Conservation (phyloP, 2,888 invertebrate species). For the Catocala sponsa region DNA sequence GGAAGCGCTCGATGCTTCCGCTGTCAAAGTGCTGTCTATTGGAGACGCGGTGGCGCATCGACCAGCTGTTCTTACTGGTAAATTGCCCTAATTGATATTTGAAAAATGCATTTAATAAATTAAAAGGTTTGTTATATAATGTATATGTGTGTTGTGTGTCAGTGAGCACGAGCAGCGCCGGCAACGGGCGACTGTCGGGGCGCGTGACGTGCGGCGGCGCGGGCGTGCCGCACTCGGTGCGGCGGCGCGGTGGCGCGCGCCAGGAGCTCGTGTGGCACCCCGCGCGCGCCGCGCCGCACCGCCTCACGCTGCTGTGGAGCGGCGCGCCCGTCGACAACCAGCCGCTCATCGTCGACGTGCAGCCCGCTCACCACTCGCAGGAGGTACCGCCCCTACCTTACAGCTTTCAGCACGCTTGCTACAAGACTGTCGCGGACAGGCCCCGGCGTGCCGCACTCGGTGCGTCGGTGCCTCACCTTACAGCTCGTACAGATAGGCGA, state of each 20-base stretch:
- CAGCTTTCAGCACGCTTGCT: slow-evolving; percentile 89
- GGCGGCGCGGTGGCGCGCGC: slow-evolving; percentile 91
- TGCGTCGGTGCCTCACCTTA: slow-evolving; percentile 89
- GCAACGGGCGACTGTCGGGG: slow-evolving; percentile 94
- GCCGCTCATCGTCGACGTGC: slow-evolving; percentile 87
- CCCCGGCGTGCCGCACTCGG: slow-evolving; percentile 93
- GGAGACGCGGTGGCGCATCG: slow-evolving; percentile 93
- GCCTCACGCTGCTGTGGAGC: slow-evolving; percentile 95
- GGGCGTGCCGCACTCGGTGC: slow-evolving; percentile 94
- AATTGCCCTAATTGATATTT: slow-evolving; percentile 37
- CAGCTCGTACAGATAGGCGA: not conserved
- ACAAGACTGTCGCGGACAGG: slow-evolving; percentile 94
- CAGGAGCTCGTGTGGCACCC: slow-evolving; percentile 97
- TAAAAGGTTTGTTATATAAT: too few relatives aligned
- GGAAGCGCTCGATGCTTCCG: slow-evolving; percentile 93
- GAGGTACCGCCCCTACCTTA: slow-evolving; percentile 80
- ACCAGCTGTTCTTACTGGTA: slow-evolving; percentile 93
- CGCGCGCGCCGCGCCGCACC: slow-evolving; percentile 94
- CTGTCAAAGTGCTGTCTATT: slow-evolving; percentile 91
- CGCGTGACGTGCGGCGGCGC: slow-evolving; percentile 94
- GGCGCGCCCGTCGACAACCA: slow-evolving; percentile 91
- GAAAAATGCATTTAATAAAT: too few relatives aligned
- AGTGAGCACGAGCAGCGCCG: slow-evolving; percentile 94
- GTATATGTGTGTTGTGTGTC: slow-evolving; percentile 22
- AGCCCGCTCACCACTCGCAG: slow-evolving; percentile 90